These are phyloP conservation scores for Loris lydekkerianus DNA, from an alignment of 2,797 vertebrate genomes.

Conservation along the genomic window DNA sequence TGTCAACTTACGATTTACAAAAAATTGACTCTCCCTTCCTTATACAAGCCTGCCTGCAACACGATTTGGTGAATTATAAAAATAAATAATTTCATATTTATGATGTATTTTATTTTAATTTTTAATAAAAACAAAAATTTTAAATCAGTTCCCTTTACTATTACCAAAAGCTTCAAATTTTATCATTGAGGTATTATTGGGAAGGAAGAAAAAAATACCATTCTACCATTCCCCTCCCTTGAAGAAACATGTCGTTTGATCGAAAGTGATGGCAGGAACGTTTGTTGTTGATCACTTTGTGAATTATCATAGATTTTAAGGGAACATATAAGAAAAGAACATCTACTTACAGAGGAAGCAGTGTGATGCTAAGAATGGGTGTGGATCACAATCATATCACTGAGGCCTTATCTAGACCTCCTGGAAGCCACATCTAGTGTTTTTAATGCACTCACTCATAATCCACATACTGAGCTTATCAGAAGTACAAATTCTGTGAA, in stretches of 20 bases:
- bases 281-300: not conserved
- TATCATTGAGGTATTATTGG: not conserved
- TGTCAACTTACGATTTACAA: not conserved
- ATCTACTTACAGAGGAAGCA: not conserved
- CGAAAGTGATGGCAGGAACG: not conserved
- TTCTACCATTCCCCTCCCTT: not conserved
- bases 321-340: not conserved
- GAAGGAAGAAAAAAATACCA: not conserved
- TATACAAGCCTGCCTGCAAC: not conserved
- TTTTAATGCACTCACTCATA: not conserved
- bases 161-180: not conserved
- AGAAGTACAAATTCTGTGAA: no score
- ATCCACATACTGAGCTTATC: not conserved
- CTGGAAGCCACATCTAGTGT: not conserved
- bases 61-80: not conserved
- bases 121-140: not conserved
- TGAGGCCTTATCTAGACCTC: not conserved
- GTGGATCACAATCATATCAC: not conserved
- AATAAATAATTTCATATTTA: not conserved
- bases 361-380: not conserved
- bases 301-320: not conserved
- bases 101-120: conserved; percentile 4
- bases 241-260: not conserved
- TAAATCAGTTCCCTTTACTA: not conserved
- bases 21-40: not conserved